Conservation (phyloP, 2,113 vertebrate genomes). For the Oncorhynchus keta region DNA sequence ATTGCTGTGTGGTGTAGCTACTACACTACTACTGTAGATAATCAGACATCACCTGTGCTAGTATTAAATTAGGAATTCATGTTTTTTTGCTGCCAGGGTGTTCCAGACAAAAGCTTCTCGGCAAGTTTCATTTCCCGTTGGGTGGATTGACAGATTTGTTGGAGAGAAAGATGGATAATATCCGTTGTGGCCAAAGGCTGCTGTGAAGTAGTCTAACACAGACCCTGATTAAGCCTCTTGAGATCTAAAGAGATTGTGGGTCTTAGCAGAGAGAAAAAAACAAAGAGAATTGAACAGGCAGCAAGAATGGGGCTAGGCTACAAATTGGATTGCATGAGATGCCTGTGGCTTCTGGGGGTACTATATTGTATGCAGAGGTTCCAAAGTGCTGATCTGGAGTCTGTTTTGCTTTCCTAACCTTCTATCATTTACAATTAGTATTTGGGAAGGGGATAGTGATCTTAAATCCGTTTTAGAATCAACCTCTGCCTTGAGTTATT, state of each 20-base stretch:
- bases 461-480: not conserved
- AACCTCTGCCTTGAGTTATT: slow-evolving; percentile 26
- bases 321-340: slow-evolving; percentile 68
- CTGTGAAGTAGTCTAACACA: slow-evolving; percentile 72
- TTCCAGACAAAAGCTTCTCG: slow-evolving; percentile 52
- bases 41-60: slow-evolving; percentile 22
- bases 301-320: slow-evolving; percentile 56
- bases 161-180: slow-evolving; percentile 72
- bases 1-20: slow-evolving; percentile 33
- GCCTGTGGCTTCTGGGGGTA: slow-evolving; percentile 56
- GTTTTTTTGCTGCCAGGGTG: slow-evolving; percentile 25
- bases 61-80: slow-evolving; percentile 47
- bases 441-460: too few relatives aligned
- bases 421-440: slow-evolving; percentile 41
- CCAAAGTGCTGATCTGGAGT: slow-evolving; percentile 51
- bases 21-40: slow-evolving; percentile 31
- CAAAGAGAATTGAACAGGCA: slow-evolving; percentile 27
- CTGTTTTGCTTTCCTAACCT: slow-evolving; percentile 49
- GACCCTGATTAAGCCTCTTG: slow-evolving; percentile 77
- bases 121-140: slow-evolving; percentile 70
- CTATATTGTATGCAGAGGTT: slow-evolving; percentile 10
- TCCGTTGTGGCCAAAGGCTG: slow-evolving; percentile 69
- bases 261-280: slow-evolving; percentile 64
- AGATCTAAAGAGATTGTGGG: slow-evolving; percentile 72
- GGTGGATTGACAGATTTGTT: slow-evolving; percentile 73